Evolutionary conservation across 2,113 vertebrate species (phyloP).

Genomic region (Gnathonemus echidnorhynchus): DNA sequence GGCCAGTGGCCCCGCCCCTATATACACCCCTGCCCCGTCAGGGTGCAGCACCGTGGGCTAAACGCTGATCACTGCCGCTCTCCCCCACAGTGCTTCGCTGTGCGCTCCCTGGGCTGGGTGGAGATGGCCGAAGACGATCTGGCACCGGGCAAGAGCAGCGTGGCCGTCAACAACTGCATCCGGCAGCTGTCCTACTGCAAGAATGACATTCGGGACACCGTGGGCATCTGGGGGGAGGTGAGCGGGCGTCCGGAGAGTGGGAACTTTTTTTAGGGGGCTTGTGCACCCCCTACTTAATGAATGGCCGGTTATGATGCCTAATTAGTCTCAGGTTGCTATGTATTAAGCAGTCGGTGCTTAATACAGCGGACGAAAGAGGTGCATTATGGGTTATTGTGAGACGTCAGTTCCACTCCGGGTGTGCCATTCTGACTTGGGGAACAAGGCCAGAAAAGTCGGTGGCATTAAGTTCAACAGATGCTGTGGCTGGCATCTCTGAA

Average conservation of each 20-base stretch:
- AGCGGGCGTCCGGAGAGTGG: slow-evolving; percentile 28
- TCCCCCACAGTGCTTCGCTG: slow-evolving; percentile 78
- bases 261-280: not conserved
- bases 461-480: not conserved
- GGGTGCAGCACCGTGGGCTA: not conserved
- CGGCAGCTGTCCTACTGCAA: slow-evolving; percentile 95
- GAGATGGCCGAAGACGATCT: slow-evolving; percentile 96
- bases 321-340: not conserved
- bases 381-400: not conserved
- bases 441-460: not conserved
- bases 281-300: not conserved
- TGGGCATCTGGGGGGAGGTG: slow-evolving; percentile 99
- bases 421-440: not conserved
- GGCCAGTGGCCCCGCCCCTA: not conserved
- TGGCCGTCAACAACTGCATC: slow-evolving; percentile 97
- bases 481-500: not conserved
- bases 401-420: not conserved
- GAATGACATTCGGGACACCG: slow-evolving; percentile 93
- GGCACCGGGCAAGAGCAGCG: slow-evolving; percentile 91
- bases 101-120: slow-evolving; percentile 94
- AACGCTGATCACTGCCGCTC: not conserved
- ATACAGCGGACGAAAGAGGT: not conserved
- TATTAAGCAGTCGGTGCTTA: not conserved
- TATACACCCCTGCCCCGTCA: not conserved
- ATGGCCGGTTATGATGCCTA: not conserved